Conservation (phyloP, 2,113 vertebrate species). For the Catharus minimus region DNA sequence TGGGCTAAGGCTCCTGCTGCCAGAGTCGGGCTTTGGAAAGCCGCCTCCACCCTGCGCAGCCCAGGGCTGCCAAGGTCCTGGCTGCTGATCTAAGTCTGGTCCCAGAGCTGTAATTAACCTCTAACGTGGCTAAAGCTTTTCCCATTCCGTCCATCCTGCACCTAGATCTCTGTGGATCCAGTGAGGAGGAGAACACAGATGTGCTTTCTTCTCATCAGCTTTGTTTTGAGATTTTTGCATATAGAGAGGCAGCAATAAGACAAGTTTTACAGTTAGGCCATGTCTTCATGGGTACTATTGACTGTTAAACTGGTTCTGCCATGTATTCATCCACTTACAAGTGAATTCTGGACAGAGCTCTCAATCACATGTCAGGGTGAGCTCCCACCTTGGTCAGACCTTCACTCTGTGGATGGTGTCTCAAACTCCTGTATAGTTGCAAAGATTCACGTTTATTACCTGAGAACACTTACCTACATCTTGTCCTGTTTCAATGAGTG, state of each 20-base stretch:
- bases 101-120: background rate
- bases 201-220: background rate
- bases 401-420: background rate
- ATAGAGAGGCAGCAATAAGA: background rate
- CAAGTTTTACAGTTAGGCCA: background rate
- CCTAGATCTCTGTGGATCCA: background rate
- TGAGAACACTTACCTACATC: rapidly evolving
- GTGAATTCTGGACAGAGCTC: background rate
- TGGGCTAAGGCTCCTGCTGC: background rate
- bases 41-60: background rate
- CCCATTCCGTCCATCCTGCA: background rate
- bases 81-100: background rate
- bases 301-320: background rate
- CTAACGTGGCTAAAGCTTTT: background rate
- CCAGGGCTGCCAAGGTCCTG: background rate
- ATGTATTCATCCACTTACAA: too few species aligned
- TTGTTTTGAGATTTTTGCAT: background rate
- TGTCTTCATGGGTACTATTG: rapidly evolving
- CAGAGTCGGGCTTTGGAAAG: background rate
- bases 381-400: background rate
- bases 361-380: background rate
- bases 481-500: background rate
- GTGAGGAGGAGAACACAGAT: background rate
- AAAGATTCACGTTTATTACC: background rate
- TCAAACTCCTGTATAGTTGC: rapidly evolving